phyloP scores from a whole-genome alignment of 2,797 vertebrate genomes.

The Choloepus didactylus region DNA sequence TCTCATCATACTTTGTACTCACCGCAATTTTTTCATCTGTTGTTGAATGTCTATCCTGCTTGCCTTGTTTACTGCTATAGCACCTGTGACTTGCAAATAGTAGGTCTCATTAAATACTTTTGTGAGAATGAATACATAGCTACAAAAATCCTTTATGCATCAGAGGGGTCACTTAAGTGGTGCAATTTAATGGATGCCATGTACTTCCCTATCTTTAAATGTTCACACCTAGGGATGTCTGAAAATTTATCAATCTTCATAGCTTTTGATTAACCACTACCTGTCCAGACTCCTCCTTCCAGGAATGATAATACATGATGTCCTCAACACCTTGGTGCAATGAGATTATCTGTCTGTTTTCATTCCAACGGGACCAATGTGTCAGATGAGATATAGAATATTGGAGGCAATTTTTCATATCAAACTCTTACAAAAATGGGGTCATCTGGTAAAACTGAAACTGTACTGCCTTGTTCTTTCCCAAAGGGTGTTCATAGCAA shows the following conservation, averaged over 20 bases:
- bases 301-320: not conserved
- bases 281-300: not conserved
- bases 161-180: not conserved
- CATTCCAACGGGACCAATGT: constrained; percentile 6
- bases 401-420: constrained; percentile 43
- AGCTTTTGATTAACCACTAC: constrained; percentile 51
- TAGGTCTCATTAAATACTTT: not conserved
- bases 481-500: not conserved
- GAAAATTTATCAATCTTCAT: not conserved
- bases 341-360: constrained; percentile 22
- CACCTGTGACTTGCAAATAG: not conserved
- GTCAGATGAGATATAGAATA: constrained; percentile 25
- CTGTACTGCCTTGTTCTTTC: not conserved
- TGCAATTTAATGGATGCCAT: not conserved
- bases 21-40: not conserved
- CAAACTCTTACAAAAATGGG: constrained; percentile 5
- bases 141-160: not conserved
- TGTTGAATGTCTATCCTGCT: not conserved
- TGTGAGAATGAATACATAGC: not conserved
- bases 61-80: not conserved
- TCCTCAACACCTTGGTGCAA: not conserved
- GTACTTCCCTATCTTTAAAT: not conserved
- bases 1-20: not conserved
- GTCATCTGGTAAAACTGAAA: not conserved
- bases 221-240: not conserved